Evolutionary conservation across 2,888 invertebrate genomes (phyloP).

Genomic region (Elmis aenea): DNA sequence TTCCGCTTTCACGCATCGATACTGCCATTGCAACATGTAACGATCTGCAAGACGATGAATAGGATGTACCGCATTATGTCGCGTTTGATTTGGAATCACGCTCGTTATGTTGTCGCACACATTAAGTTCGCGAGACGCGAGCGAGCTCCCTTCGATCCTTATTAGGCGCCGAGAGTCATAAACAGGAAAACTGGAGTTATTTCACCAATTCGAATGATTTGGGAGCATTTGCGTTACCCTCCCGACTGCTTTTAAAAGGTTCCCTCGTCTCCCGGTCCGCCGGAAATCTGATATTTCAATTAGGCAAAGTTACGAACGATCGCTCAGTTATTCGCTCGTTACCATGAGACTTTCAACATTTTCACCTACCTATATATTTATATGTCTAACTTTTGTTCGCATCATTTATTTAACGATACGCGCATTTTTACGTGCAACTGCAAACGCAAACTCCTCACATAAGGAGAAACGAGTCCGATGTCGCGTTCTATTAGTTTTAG

Average conservation of each 20-base stretch:
- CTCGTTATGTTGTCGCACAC: not conserved
- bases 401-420: not conserved
- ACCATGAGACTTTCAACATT: not conserved
- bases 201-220: no score
- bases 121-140: no score
- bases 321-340: slow-evolving; percentile 22
- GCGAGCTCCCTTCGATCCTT: no score
- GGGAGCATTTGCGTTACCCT: no score
- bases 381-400: not conserved
- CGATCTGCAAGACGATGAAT: no score
- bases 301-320: slow-evolving; percentile 25
- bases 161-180: no score
- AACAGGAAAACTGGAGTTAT: no score
- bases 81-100: no score
- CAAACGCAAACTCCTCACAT: no score
- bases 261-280: slow-evolving; percentile 13
- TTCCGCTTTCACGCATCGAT: slow-evolving; percentile 10
- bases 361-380: not conserved
- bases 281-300: slow-evolving; percentile 34
- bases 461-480: no score
- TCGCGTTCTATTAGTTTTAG: no score
- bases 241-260: slow-evolving; percentile 13
- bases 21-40: slow-evolving; percentile 2
- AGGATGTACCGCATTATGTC: no score
- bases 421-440: slow-evolving; percentile 1